Conservation (phyloP, 30 jellyfish, hydroid and myxozoan species). For the Sanderia malayensis region DNA sequence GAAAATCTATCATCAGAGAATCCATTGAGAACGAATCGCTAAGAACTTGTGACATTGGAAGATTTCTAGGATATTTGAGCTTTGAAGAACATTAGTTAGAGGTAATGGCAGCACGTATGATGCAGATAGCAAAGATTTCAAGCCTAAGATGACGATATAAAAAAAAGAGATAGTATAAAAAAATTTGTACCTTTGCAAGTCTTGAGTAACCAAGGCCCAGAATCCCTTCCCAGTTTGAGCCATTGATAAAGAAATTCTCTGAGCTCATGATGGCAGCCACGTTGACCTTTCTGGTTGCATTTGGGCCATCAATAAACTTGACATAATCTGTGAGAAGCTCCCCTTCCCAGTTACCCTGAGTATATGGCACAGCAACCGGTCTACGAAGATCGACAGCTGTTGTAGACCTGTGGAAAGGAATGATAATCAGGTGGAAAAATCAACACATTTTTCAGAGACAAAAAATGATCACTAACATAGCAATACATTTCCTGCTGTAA, state of each 20-base stretch:
- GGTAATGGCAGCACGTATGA: no score
- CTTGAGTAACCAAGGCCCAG: conserved; percentile 97
- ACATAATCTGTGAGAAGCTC: conserved; percentile 88
- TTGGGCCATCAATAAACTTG: conserved; percentile 86
- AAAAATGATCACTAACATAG: no score
- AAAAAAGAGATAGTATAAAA: background rate
- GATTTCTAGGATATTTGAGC: no score
- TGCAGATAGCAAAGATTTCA: no score
- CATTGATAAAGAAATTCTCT: conserved; percentile 92
- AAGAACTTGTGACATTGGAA: no score
- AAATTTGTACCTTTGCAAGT: conserved; percentile 78
- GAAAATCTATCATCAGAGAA: conserved; percentile 91
- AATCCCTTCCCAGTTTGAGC: conserved; percentile 98
- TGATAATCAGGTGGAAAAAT: no score
- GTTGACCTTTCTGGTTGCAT: conserved; percentile 88
- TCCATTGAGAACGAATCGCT: conserved; percentile 82
- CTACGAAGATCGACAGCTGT: conserved; percentile 80
- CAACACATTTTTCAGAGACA: no score
- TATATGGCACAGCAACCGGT: conserved; percentile 99
- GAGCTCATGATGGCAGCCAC: conserved; percentile 91
- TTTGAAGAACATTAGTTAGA: no score
- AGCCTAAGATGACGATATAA: no score
- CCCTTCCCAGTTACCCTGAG: conserved; percentile 99
- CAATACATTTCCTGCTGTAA: no score
- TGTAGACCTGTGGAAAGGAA: conserved; percentile 79